Base-by-base conservation (phyloP, 2,113 vertebrate species). In the Zeus faber region DNA sequence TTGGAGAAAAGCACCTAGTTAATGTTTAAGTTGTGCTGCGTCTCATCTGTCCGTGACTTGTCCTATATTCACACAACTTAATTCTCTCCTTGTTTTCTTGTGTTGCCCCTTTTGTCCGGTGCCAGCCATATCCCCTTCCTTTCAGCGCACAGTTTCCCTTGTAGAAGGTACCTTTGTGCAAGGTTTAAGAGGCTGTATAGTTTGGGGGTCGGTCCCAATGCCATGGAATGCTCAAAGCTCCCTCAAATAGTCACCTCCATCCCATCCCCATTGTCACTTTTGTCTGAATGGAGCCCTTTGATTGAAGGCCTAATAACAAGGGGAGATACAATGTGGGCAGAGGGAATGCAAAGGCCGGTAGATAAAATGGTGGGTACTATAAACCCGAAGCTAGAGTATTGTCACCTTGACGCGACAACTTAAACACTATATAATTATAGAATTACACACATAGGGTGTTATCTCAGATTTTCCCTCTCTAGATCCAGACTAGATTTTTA, bases 231-330 rank as follows among this genome's bases (percentile, higher is more conserved):
- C 68, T 69, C 31, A 31, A 68, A 73, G 72, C 60, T 61, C 62
- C 53, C n/a, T n/a, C n/a, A 79, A 82, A 70, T 82, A 66, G 85
- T 85, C 85, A 85, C 86, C 79, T 86, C 81, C 58, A 51, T 88
- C 80, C 33, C 1, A n/a, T 37, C 33, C 33, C 77, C 81, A 84
- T 89, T 91, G 87, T 90, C 77, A 64, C 62, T 48, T 17, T 44
- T 62, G 54, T 65, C 62, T 88, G 79, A 91, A 90, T 85, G 70
- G 66, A 54, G 65, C 63, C 54, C 77, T 88, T 89, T 91, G 84
- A 88, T 87, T 52, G 53, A 48, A 74, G 51, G 72, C 71, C 80
- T 74, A 62, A 69, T 72, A 56, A 65, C 54, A 31, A 67, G 51
- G 54, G 40, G 64, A 39, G 53, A 75, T 20, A 50, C 31, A 69